Evolutionary conservation across 1,140 invertebrate species (phyloP).

Genomic region (Magallana gigas): DNA sequence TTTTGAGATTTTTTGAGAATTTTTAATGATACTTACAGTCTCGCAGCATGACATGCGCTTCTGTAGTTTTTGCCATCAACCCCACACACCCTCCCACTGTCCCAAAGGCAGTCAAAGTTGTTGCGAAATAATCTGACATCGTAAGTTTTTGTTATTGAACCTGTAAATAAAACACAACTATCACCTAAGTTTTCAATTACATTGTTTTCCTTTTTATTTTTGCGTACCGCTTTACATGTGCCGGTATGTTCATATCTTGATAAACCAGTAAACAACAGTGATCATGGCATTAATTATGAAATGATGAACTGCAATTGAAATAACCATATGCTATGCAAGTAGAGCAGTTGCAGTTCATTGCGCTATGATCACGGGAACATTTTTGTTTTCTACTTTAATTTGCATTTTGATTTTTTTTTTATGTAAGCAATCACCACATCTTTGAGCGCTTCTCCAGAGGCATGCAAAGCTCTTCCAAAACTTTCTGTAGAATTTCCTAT

Average conservation of each 20-base stretch:
- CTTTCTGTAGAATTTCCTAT: background rate
- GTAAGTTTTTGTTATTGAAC: background rate
- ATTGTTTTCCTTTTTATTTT: no score
- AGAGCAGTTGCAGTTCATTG: no score
- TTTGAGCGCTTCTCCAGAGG: background rate
- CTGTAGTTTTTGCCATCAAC: slow-evolving; percentile 50
- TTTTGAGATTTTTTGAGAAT: no score
- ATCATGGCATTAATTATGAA: no score
- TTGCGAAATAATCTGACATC: background rate
- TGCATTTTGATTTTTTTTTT: background rate
- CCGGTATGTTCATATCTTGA: no score
- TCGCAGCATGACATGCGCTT: slow-evolving; percentile 33
- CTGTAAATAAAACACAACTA: background rate
- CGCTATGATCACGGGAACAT: no score
- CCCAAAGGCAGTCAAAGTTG: background rate
- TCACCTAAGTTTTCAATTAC: no score
- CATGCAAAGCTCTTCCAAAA: slow-evolving; percentile 20
- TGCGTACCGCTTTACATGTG: no score
- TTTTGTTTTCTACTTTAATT: background rate
- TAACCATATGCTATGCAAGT: no score
- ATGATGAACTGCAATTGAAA: no score
- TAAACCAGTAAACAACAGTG: no score
- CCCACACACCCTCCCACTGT: slow-evolving; percentile 41
- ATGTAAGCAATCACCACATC: background rate
- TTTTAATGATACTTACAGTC: background rate